phyloP scores from a whole-genome alignment of 1,140 invertebrate species.

The Lordiphosa mommai region DNA sequence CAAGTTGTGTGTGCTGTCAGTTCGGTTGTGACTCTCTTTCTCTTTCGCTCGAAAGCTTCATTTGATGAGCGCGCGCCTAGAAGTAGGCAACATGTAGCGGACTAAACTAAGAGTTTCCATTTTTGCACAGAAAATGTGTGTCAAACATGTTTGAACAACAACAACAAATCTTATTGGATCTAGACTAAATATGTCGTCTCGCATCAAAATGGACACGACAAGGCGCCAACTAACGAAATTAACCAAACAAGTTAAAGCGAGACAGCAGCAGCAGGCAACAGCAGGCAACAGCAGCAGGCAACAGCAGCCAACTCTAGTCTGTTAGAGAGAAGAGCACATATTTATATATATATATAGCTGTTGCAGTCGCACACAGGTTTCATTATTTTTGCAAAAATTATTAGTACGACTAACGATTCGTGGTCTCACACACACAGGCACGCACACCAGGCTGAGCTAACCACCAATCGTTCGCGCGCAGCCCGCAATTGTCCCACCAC shows the following conservation, averaged over 20 bases:
- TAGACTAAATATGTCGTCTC: slow-evolving; percentile 17
- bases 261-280: slow-evolving; percentile 36
- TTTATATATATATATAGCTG: slow-evolving; percentile 2
- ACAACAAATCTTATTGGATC: slow-evolving; percentile 47
- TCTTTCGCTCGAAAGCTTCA: slow-evolving; percentile 18
- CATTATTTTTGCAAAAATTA: slow-evolving; percentile 76
- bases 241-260: slow-evolving; percentile 72
- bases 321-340: background rate
- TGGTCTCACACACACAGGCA: slow-evolving; percentile 46
- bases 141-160: background rate
- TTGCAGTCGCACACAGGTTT: slow-evolving; percentile 29
- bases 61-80: slow-evolving; percentile 26
- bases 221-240: slow-evolving; percentile 65
- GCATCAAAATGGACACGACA: slow-evolving; percentile 33
- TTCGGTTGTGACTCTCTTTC: background rate
- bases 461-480: slow-evolving; percentile 75
- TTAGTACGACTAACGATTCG: slow-evolving; percentile 79
- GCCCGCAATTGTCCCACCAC: slow-evolving; percentile 61
- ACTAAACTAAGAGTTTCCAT: slow-evolving; percentile 32
- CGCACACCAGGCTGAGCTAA: slow-evolving; percentile 28
- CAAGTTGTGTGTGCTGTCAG: background rate
- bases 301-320: slow-evolving; percentile 5
- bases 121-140: too few relatives aligned
- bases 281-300: background rate
- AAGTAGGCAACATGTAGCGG: slow-evolving; percentile 19